These are phyloP conservation scores for Zophobas morio DNA, from an alignment of 1,140 invertebrate species.

Conservation along the genomic window DNA sequence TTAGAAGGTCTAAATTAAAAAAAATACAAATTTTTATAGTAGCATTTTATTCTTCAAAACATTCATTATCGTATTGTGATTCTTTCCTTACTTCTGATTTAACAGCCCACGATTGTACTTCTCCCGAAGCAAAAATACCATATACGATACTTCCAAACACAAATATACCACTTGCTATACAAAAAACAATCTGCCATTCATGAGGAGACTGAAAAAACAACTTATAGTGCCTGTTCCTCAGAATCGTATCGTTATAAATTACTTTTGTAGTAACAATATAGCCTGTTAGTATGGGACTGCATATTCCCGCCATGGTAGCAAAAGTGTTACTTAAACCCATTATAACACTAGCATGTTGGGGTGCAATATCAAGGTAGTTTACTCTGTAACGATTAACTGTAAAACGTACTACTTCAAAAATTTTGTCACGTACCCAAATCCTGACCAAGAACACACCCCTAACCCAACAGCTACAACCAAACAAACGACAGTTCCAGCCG, in stretches of 20 bases:
- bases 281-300: constrained; percentile 86
- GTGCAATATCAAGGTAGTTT: constrained; percentile 90
- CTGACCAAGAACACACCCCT: constrained; percentile 92
- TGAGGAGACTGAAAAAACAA: constrained; percentile 74
- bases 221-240: constrained; percentile 1
- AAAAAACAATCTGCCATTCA: constrained; percentile 89
- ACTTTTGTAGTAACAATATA: constrained; percentile 82
- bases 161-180: constrained; percentile 85
- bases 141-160: constrained; percentile 84
- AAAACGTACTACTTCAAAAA: not conserved
- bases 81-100: too few species aligned
- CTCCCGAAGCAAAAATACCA: constrained; percentile 84
- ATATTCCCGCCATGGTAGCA: constrained; percentile 89
- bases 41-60: too few species aligned
- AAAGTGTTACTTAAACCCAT: constrained; percentile 92
- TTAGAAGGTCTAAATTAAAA: too few species aligned
- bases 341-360: constrained; percentile 83
- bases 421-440: constrained; percentile 76
- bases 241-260: constrained; percentile 51
- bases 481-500: constrained; percentile 79
- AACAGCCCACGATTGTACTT: constrained; percentile 83
- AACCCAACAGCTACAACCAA: constrained; percentile 90
- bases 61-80: too few species aligned
- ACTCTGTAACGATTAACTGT: constrained; percentile 72
- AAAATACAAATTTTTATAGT: too few species aligned